A percentile compares a stretch with the other conserved stretches of the same genome.
These are phyloP conservation scores for Synanthedon andrenaeformis DNA, from an alignment of 2,888 invertebrate genomes.

Conservation along the genomic window DNA sequence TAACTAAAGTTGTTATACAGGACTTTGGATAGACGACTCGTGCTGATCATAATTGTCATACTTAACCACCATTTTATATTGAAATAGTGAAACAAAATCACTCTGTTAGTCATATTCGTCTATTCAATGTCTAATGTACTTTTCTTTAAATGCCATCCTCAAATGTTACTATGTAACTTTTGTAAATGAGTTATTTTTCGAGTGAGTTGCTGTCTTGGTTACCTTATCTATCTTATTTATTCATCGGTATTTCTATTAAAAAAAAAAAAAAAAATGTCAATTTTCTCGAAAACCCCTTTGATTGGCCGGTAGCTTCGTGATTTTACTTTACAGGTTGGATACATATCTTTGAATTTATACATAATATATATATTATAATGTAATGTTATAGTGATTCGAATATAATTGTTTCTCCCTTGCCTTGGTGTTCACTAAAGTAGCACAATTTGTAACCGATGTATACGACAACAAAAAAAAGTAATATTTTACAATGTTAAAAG, in stretches of 20 bases:
- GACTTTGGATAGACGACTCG: slow-evolving; percentile 1
- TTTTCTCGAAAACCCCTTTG: slow-evolving; percentile 26
- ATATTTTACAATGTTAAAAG: slow-evolving; percentile 69
- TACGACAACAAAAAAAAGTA: slow-evolving; percentile 44
- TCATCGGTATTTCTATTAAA: slow-evolving; percentile 42
- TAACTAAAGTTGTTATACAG: slow-evolving; percentile 24
- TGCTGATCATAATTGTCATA: background rate
- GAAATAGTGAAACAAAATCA: background rate
- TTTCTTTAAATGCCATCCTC: slow-evolving; percentile 11
- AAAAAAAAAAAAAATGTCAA: slow-evolving; percentile 38
- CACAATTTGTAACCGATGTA: slow-evolving; percentile 70
- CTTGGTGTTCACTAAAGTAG: slow-evolving; percentile 66
- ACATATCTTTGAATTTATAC: slow-evolving; percentile 66
- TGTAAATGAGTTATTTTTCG: slow-evolving; percentile 26
- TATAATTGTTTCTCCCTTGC: slow-evolving; percentile 59
- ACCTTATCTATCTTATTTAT: slow-evolving; percentile 43
- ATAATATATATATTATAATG: slow-evolving; percentile 37
- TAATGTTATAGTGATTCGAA: slow-evolving; percentile 36
- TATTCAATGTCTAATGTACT: slow-evolving; percentile 3
- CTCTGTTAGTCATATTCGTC: background rate
- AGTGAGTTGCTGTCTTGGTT: slow-evolving; percentile 39
- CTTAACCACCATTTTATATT: too few species aligned
- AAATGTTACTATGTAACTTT: slow-evolving; percentile 17
- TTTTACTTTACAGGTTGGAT: slow-evolving; percentile 63
- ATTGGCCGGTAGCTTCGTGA: slow-evolving; percentile 35